phyloP scores from a whole-genome alignment of 2,888 invertebrate species.

The Drosophila neutralis region DNA sequence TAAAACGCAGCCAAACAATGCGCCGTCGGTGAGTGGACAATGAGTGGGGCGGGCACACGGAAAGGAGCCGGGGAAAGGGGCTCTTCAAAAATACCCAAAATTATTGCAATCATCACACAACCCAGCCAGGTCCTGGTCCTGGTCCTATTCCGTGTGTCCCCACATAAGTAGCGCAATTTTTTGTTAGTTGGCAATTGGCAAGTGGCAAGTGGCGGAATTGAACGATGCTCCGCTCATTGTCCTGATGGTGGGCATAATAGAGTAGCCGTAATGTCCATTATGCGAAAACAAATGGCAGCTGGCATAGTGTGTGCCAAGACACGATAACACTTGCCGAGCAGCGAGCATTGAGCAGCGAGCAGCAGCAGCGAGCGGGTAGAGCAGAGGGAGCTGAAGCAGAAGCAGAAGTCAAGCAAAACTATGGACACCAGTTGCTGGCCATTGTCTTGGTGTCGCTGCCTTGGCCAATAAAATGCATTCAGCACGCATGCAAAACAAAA shows the following conservation, averaged over 20 bases:
- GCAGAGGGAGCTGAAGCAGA: neutral
- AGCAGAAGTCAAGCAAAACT: slow-evolving; percentile 28
- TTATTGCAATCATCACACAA: slow-evolving; percentile 56
- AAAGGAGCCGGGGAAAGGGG: slow-evolving; percentile 34
- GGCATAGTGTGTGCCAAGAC: slow-evolving; percentile 63
- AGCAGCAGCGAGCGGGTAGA: slow-evolving; percentile 3
- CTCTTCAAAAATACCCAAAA: slow-evolving; percentile 62
- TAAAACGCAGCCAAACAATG: slow-evolving; percentile 59
- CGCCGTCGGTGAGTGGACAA: slow-evolving; percentile 40
- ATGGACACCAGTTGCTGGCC: slow-evolving; percentile 67
- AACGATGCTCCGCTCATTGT: slow-evolving; percentile 61
- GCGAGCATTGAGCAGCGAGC: slow-evolving; percentile 10
- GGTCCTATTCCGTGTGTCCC: neutral
- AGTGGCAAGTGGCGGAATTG: slow-evolving; percentile 35
- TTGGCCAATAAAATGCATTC: slow-evolving; percentile 78
- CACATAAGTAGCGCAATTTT: slow-evolving; percentile 34
- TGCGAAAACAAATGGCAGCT: slow-evolving; percentile 84
- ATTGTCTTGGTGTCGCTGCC: slow-evolving; percentile 62
- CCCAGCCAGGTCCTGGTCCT: neutral
- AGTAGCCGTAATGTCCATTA: slow-evolving; percentile 84
- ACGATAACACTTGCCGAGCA: slow-evolving; percentile 52
- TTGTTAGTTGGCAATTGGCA: slow-evolving; percentile 38
- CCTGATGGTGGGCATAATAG: slow-evolving; percentile 70
- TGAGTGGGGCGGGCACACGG: slow-evolving; percentile 11
- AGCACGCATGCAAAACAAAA: slow-evolving; percentile 74